These are phyloP conservation scores for Leptinotarsa texana DNA, from an alignment of 1,140 invertebrate species.

Conservation along the genomic window DNA sequence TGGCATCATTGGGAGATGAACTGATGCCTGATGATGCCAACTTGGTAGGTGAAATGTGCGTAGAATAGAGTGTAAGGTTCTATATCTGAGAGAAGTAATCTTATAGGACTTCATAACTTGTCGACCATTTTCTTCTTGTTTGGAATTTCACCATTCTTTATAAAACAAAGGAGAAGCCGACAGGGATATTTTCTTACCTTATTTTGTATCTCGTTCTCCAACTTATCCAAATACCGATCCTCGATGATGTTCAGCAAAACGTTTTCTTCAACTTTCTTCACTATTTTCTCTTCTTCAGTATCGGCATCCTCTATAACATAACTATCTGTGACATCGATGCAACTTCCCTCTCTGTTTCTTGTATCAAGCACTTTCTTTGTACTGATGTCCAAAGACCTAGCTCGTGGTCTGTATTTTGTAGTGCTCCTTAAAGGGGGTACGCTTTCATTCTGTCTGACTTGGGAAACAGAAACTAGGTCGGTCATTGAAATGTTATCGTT, in stretches of 20 bases:
- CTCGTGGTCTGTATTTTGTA: background rate
- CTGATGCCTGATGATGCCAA: too few relatives aligned
- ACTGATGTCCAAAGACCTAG: slow-evolving; percentile 32
- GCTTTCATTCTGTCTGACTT: slow-evolving; percentile 30
- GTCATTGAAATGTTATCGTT: slow-evolving; percentile 6
- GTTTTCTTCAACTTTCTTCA: slow-evolving; percentile 29
- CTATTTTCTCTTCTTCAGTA: slow-evolving; percentile 27
- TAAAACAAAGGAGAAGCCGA: background rate
- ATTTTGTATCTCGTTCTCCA: slow-evolving; percentile 31
- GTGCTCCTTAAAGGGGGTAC: background rate
- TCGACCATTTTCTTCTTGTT: slow-evolving; percentile 9
- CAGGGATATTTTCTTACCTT: background rate
- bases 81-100: too few relatives aligned
- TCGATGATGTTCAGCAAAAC: slow-evolving; percentile 37
- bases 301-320: slow-evolving; percentile 26
- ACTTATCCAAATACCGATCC: slow-evolving; percentile 39
- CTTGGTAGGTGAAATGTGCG: too few relatives aligned
- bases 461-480: slow-evolving; percentile 35
- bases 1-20: too few relatives aligned
- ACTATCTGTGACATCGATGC: slow-evolving; percentile 6
- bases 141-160: too few relatives aligned
- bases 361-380: slow-evolving; percentile 20
- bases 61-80: too few relatives aligned
- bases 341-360: slow-evolving; percentile 20
- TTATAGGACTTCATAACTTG: too few relatives aligned